These are phyloP conservation scores for human DNA, from an alignment of 2,113 vertebrate genomes.

Conservation along the genomic window DNA sequence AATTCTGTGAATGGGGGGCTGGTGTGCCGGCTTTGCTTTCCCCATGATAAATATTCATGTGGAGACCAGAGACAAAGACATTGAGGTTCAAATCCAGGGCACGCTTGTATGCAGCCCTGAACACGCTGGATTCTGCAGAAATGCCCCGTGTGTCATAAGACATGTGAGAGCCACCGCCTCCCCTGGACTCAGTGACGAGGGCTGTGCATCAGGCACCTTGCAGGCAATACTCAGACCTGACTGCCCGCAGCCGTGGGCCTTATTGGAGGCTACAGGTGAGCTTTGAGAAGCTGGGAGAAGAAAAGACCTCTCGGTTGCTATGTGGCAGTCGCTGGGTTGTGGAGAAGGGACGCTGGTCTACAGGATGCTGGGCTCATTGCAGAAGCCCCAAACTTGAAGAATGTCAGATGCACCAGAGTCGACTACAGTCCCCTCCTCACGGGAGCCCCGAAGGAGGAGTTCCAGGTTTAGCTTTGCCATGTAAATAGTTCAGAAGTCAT, in stretches of 20 bases:
- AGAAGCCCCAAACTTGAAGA: rapidly evolving
- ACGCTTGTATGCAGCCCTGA: not conserved
- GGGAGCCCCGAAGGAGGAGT: rapidly evolving
- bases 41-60: constrained; percentile 37
- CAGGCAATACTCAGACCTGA: rapidly evolving
- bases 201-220: rapidly evolving
- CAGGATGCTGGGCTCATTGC: rapidly evolving
- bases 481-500: rapidly evolving
- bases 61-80: not conserved
- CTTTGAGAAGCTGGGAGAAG: rapidly evolving
- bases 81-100: constrained; percentile 54
- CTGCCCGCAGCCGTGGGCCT: rapidly evolving
- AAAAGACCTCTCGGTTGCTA: rapidly evolving
- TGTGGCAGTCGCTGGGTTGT: rapidly evolving
- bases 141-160: not conserved
- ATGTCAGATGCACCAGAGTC: rapidly evolving
- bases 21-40: not conserved
- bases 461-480: rapidly evolving
- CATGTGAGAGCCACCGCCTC: rapidly evolving
- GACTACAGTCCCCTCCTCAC: rapidly evolving
- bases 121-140: not conserved
- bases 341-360: rapidly evolving
- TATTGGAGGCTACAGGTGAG: rapidly evolving
- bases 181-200: rapidly evolving
- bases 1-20: not conserved